Conservation (phyloP, 2,113 vertebrate genomes). For the Speoplatyrhinus poulsoni region DNA sequence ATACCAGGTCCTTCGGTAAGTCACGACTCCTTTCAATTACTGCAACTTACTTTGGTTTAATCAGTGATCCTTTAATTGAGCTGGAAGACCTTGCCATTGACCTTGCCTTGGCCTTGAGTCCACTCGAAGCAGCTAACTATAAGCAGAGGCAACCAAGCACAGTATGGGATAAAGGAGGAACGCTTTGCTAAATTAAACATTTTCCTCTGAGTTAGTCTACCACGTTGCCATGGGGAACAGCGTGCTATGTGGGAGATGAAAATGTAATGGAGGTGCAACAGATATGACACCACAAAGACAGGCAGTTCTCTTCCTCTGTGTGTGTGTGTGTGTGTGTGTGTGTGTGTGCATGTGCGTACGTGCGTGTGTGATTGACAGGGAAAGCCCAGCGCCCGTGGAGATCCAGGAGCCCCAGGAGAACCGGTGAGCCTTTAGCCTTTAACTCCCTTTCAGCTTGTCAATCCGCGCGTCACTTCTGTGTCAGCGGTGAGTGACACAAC, state of each 20-base stretch:
- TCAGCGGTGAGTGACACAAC: conserved; percentile 51
- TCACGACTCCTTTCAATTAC: conserved; percentile 28
- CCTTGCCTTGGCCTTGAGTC: conserved; percentile 7
- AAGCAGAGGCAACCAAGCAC: no score
- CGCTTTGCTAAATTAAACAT: no score
- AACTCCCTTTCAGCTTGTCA: conserved; percentile 70
- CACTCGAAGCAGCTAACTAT: conserved; percentile 3
- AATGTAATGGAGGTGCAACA: conserved; percentile 35
- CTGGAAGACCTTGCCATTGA: background rate
- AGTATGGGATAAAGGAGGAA: no score
- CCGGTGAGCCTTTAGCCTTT: conserved; percentile 81
- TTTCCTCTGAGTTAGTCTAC: no score
- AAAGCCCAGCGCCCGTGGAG: conserved; percentile 84
- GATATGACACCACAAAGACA: conserved; percentile 55
- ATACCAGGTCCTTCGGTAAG: conserved; percentile 77
- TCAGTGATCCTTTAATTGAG: conserved; percentile 26
- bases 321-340: conserved; percentile 51
- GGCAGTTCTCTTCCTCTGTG: conserved; percentile 41
- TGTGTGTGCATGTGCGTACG: conserved; percentile 51
- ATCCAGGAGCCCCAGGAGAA: conserved; percentile 88
- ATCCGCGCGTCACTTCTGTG: conserved; percentile 57
- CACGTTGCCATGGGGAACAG: background rate
- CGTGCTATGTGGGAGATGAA: conserved; percentile 36
- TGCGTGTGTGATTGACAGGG: conserved; percentile 80
- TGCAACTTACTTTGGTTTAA: conserved; percentile 5